Conservation (phyloP, 1,140 invertebrate genomes). For the Nylanderia fulva region DNA sequence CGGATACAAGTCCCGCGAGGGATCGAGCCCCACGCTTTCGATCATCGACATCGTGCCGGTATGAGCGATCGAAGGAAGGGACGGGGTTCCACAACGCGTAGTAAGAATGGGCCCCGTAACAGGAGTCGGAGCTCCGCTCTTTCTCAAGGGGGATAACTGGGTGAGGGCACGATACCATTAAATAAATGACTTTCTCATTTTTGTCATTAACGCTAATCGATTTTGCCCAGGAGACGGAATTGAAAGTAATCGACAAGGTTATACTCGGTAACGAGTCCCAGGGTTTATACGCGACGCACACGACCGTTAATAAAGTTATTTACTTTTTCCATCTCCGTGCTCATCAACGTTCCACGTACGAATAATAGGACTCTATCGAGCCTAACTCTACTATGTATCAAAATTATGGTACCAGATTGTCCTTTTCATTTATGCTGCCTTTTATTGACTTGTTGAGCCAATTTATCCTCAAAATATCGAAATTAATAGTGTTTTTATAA, state of each 20-base stretch:
- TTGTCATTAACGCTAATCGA: conserved; percentile 66
- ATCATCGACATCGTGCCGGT: conserved; percentile 58
- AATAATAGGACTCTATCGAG: conserved; percentile 27
- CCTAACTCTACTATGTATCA: neutral
- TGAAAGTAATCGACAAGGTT: conserved; percentile 58
- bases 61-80: conserved; percentile 45
- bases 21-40: conserved; percentile 41
- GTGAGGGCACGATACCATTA: conserved; percentile 46
- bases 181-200: conserved; percentile 55
- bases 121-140: conserved; percentile 31
- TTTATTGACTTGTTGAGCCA: neutral
- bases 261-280: conserved; percentile 54
- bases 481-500: neutral
- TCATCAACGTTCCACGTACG: conserved; percentile 26
- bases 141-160: conserved; percentile 37
- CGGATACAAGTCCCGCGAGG: conserved; percentile 50
- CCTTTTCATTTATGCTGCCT: neutral
- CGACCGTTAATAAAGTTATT: conserved; percentile 68
- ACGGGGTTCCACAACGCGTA: conserved; percentile 24
- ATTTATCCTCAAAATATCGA: neutral
- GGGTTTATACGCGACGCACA: conserved; percentile 40
- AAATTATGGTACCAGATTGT: neutral
- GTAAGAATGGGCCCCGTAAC: conserved; percentile 2
- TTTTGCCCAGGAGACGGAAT: conserved; percentile 47
- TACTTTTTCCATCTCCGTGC: conserved; percentile 55